Evolutionary conservation across 2,888 invertebrate species (phyloP), one percentile per base, ranked within the genome.

Genomic region (Apotomis capreana): DNA sequence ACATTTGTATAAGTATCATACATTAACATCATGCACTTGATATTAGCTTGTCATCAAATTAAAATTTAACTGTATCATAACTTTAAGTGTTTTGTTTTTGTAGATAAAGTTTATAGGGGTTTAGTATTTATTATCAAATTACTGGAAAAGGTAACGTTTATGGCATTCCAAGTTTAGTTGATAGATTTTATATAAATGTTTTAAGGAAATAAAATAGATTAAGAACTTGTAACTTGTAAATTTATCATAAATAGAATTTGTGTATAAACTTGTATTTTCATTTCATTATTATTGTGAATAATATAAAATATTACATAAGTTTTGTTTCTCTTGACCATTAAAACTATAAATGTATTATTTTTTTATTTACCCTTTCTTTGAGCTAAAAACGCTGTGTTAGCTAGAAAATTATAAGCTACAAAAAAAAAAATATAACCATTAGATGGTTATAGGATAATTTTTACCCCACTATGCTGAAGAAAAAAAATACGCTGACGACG

Each of bases 121-220:
- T n/a, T 49, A 46, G 26, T 57, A 65, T 65, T 57, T 46, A 65
- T 46, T 57, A 58, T 58, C 40, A 54, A 57, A 46, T 64, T 63
- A 63, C 71, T 69, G 70, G 55, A 62, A 12, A 73, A 49, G 13
- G 8, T 62, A 51, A 57, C 69, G 68, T 75, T 75, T 57, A 76
- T 76, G 68, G 83, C 85, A 85, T 85, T 85, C 85, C 85, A 75
- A 83, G 77, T 77, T 79, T 77, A 79, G 74, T 61, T 78, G 63
- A 72, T 49, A 65, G 65, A 36, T 72, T 69, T 75, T 77, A 73
- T 68, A 76, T 74, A 75, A 73, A 71, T 77, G 75, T 78, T 52
- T 62, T 63, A 49, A 51, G 49, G 37, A 46, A 59, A 37, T 49
- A 59, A 58, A 40, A 49, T 70, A 63, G 40, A 36, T 13, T 67